A percentile compares a stretch with the other conserved stretches of the same genome.
Conservation (phyloP, 2,797 vertebrate genomes). For the Coregonus sp. region DNA sequence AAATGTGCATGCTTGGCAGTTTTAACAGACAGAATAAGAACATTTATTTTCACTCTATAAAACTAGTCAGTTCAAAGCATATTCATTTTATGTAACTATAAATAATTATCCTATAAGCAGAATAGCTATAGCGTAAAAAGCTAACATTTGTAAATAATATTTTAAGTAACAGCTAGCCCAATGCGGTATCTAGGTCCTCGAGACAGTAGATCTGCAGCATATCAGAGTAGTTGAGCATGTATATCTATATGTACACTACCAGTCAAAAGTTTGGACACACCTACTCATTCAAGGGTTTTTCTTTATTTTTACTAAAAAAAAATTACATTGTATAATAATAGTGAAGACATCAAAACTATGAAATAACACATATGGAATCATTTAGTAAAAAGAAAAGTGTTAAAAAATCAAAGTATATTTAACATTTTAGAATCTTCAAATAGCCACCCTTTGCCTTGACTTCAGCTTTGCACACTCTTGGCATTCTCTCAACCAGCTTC, state of each 20-base stretch:
- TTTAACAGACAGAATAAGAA: slow-evolving; percentile 69
- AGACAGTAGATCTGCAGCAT: slow-evolving; percentile 88
- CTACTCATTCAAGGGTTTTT: no score
- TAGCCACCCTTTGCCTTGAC: no score
- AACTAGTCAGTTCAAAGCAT: slow-evolving; percentile 66
- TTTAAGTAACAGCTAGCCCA: slow-evolving; percentile 77
- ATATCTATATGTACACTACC: slow-evolving; percentile 39
- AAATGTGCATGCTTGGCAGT: slow-evolving; percentile 81
- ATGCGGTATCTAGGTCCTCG: slow-evolving; percentile 75
- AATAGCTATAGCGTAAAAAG: slow-evolving; percentile 88
- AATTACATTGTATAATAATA: no score
- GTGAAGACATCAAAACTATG: no score
- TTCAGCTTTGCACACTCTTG: no score
- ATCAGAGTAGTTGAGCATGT: slow-evolving; percentile 80
- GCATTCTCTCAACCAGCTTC: no score
- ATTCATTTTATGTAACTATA: slow-evolving; percentile 66
- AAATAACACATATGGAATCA: no score
- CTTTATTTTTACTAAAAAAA: no score
- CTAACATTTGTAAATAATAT: slow-evolving; percentile 72
- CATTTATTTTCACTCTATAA: slow-evolving; percentile 58
- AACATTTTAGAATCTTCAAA: no score
- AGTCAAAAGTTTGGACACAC: no score
- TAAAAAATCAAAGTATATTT: no score
- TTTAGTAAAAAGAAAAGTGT: no score
- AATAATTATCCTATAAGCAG: slow-evolving; percentile 79